A percentile compares a stretch with the other conserved stretches of the same genome.
Evolutionary conservation across 2,888 invertebrate genomes (phyloP).

Genomic region (Conistra vaccinii): DNA sequence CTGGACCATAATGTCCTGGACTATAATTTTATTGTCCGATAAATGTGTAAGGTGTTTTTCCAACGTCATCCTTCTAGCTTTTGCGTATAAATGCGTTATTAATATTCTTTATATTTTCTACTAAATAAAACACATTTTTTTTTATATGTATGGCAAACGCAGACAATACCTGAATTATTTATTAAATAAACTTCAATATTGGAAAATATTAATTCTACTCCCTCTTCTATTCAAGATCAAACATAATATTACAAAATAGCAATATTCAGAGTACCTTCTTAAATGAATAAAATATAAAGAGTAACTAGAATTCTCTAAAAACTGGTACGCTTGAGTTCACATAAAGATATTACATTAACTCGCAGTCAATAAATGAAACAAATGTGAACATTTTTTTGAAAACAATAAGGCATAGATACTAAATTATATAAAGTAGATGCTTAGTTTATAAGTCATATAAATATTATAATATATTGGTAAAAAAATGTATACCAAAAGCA

Average conservation of each 20-base stretch:
- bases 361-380: neutral
- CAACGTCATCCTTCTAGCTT: neutral
- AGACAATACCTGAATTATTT: neutral
- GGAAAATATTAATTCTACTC: neutral
- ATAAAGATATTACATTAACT: neutral
- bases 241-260: neutral
- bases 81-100: neutral
- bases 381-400: neutral
- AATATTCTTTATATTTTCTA: neutral
- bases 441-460: neutral
- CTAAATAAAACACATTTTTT: neutral
- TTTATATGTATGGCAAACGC: neutral
- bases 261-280: neutral
- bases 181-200: constrained; percentile 12
- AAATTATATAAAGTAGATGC: neutral
- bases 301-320: neutral
- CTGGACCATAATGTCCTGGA: neutral
- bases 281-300: constrained; percentile 7
- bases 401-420: neutral
- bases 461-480: neutral
- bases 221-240: constrained; percentile 5
- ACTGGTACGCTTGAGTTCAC: neutral
- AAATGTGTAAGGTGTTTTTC: neutral
- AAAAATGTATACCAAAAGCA: neutral
- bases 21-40: neutral